A percentile compares a stretch with the other conserved stretches of the same genome.
Conservation (phyloP, 35 echinoderm and acorn worm genomes). For the Patiria miniata region DNA sequence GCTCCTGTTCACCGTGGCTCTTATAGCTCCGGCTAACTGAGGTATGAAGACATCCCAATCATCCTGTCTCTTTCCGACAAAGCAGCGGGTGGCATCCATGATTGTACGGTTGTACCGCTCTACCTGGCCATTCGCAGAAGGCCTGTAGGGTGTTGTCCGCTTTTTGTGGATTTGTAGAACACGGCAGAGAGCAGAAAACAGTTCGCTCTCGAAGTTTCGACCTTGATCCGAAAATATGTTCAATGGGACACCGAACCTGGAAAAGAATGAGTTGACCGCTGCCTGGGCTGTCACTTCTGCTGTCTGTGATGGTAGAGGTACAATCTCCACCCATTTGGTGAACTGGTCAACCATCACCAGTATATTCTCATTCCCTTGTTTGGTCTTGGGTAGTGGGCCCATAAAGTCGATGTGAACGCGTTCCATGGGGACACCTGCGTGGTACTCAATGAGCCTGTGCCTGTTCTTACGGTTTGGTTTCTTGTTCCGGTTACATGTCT, state of each 20-base stretch:
- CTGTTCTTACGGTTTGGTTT: not conserved
- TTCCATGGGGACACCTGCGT: slow-evolving; percentile 58
- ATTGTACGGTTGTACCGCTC: slow-evolving; percentile 52
- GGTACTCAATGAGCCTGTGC: slow-evolving; percentile 10
- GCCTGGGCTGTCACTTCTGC: slow-evolving; percentile 49
- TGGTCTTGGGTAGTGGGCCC: slow-evolving; percentile 32
- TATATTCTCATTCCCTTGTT: slow-evolving; percentile 45
- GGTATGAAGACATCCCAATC: slow-evolving; percentile 37
- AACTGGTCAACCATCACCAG: slow-evolving; percentile 66
- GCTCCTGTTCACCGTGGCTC: slow-evolving; percentile 59
- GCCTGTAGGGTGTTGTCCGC: slow-evolving; percentile 52
- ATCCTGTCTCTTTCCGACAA: slow-evolving; percentile 33
- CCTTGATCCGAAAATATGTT: slow-evolving; percentile 60
- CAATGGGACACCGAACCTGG: slow-evolving; percentile 35
- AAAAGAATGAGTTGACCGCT: slow-evolving; percentile 33
- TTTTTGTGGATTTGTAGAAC: slow-evolving; percentile 54
- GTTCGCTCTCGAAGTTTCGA: slow-evolving; percentile 65
- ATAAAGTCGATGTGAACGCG: slow-evolving; percentile 39
- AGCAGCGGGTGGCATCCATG: slow-evolving; percentile 33
- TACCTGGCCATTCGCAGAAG: slow-evolving; percentile 62
- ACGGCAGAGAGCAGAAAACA: slow-evolving; percentile 27
- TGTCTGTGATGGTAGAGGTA: slow-evolving; percentile 51
- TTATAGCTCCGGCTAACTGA: slow-evolving; percentile 31
- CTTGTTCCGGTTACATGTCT: slow-evolving; percentile 39
- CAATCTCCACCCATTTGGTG: slow-evolving; percentile 53